Evolutionary conservation across 1,140 invertebrate species (phyloP), one percentile per base, ranked within the genome.

Genomic region (Drosophila trapezifrons): DNA sequence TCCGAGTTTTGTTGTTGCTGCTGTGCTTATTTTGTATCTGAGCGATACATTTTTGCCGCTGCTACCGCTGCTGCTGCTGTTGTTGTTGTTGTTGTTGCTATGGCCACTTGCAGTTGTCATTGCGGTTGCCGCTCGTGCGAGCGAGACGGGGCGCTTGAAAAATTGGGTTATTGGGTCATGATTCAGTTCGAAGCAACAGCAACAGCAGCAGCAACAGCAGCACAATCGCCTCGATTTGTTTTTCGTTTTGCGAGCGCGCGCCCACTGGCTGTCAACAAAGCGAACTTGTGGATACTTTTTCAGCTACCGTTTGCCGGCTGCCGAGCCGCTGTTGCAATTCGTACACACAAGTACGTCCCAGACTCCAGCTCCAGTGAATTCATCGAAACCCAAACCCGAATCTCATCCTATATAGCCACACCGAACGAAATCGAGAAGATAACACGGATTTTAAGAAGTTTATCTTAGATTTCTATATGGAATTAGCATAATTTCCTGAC

Each of bases 131-230:
- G 78, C 37, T 47, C 32, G 78, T 37, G 80, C 42, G 51, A 84
- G 72, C 56, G 80, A 79, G 80, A 72, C 62, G 46, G 73, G 40
- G 54, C 60, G 59, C 57, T 77, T 62, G 77, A 62, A 78, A 89
- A 87, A 89, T 87, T 87, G 54, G 84, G 84, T 87, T 87, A 87
- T 84, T 87, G 85, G 84, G 84, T 87, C 84, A 87, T 87, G 84
- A 87, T 87, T 87, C 84, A 87, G 84, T 87, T 87, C 77, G 84
- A 89, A 81, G 84, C 83, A 89, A 74, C 62, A 57, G 72, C 75
- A 57, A 45, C 51, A 66, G 60, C 40, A 55, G 38, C 59, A 70
- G 65, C 69, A 77, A 52, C 75, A 80, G 51, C 51, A 74, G 72
- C 72, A 59, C 73, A 83, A 85, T 78, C 72, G 79, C 79, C 84